Conservation (phyloP, 2,113 vertebrate species). For the Rhodinocichla rosea region DNA sequence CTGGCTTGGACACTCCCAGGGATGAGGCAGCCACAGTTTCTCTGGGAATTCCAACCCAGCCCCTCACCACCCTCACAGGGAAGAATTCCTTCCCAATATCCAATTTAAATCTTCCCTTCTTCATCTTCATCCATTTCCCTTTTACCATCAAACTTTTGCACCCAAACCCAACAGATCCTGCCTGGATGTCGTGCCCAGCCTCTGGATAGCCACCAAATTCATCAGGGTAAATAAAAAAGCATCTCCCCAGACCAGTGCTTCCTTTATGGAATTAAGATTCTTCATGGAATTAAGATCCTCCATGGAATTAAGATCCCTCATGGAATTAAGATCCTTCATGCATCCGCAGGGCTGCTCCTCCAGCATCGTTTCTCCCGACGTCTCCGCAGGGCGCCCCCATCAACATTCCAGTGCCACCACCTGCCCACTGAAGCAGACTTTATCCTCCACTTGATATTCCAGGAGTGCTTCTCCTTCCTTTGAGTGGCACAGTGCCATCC, state of each 20-base stretch:
- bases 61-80: neutral
- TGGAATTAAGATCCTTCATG: neutral
- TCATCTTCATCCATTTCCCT: neutral
- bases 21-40: neutral
- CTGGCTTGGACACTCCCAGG: neutral
- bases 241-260: neutral
- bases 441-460: conserved; percentile 57
- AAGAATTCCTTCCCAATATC: neutral
- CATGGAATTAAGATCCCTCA: neutral
- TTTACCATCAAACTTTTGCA: neutral
- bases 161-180: accelerated
- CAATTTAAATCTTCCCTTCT: neutral
- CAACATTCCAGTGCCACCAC: conserved; percentile 41
- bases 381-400: neutral
- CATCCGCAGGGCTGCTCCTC: neutral
- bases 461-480: conserved; percentile 42
- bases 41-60: neutral
- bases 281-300: neutral
- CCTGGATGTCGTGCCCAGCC: neutral
- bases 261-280: neutral
- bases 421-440: neutral
- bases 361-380: neutral
- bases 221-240: neutral
- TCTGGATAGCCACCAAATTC: neutral
- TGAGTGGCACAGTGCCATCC: conserved; percentile 61